Evolutionary conservation across 2,797 vertebrate genomes (phyloP).

Genomic region (Adelosebastes latens): DNA sequence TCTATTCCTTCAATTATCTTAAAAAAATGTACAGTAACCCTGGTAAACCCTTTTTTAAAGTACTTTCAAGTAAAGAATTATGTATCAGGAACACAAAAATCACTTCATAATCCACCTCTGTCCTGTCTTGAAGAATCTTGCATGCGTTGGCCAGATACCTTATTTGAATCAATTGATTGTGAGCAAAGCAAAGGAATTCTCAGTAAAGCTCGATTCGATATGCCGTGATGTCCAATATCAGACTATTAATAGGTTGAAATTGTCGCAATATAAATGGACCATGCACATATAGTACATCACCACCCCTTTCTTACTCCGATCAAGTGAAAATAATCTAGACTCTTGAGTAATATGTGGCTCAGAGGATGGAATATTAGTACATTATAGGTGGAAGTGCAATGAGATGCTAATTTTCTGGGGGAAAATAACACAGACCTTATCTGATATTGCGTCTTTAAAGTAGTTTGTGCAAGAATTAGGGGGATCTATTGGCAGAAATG

Average conservation of each 20-base stretch:
- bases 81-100: neutral
- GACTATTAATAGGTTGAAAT: neutral
- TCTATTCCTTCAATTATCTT: neutral
- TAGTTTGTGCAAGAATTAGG: too few relatives aligned
- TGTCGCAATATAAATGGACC: neutral
- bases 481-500: too few relatives aligned
- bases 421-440: fast-evolving
- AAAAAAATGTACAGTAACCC: too few relatives aligned
- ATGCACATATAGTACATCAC: neutral
- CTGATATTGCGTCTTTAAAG: neutral
- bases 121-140: too few relatives aligned
- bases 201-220: neutral
- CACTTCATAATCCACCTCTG: neutral
- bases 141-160: neutral
- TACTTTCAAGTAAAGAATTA: neutral
- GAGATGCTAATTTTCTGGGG: too few relatives aligned
- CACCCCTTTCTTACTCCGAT: neutral
- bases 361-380: neutral
- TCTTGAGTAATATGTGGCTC: neutral
- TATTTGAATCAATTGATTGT: neutral
- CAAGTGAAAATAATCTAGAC: neutral
- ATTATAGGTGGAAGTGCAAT: neutral
- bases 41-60: too few relatives aligned
- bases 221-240: neutral
- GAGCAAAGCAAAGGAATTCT: neutral